phyloP scores from a whole-genome alignment of 1,140 invertebrate species.

The Lordiphosa collinella region DNA sequence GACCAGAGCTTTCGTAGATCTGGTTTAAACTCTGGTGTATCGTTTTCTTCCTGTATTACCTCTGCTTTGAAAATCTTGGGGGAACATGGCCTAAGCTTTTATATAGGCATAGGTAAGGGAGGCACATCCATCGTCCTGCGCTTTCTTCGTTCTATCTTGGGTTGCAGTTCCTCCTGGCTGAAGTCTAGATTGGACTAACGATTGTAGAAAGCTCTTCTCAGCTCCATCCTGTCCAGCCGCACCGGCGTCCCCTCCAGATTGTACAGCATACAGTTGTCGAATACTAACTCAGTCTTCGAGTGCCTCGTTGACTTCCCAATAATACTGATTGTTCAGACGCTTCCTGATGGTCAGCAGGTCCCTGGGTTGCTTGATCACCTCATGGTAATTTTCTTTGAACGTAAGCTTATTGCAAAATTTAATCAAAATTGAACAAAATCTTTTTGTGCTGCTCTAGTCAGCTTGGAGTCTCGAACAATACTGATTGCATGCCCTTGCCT shows the following conservation, averaged over 20 bases:
- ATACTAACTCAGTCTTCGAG: constrained; percentile 20
- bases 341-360: constrained; percentile 28
- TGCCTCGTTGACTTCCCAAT: constrained; percentile 21
- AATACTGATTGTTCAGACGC: constrained; percentile 28
- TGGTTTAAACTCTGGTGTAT: too few species aligned
- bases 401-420: neutral
- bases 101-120: too few species aligned
- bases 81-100: too few species aligned
- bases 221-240: constrained; percentile 1
- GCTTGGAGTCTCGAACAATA: too few species aligned
- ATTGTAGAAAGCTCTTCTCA: neutral
- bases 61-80: too few species aligned
- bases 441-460: neutral
- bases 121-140: neutral
- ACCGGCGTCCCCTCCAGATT: constrained; percentile 16
- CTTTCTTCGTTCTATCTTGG: constrained; percentile 1
- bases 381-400: constrained; percentile 26
- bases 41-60: too few species aligned
- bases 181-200: constrained; percentile 10
- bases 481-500: too few species aligned
- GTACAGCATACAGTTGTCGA: constrained; percentile 23
- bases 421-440: neutral
- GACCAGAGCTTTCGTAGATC: too few species aligned
- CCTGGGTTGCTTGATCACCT: constrained; percentile 16
- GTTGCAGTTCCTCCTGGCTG: constrained; percentile 4